Conservation (phyloP, 2,888 invertebrate species). For the Meteorus cinctellus region DNA sequence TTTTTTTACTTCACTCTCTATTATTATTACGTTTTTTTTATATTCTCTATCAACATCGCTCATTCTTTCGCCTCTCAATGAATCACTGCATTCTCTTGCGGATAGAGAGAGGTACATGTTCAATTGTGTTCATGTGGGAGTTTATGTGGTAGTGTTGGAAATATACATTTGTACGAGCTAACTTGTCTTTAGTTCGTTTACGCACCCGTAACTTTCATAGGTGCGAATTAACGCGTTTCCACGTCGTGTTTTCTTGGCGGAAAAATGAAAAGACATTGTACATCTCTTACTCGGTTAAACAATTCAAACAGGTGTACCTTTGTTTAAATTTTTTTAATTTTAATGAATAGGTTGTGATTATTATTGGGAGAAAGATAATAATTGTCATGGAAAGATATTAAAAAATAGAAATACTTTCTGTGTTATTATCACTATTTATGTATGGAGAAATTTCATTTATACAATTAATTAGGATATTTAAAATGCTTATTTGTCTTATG, state of each 20-base stretch:
- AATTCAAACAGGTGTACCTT: constrained; percentile 18
- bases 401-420: not conserved
- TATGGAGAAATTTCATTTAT: not conserved
- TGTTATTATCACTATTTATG: not conserved
- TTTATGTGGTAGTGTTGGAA: not conserved
- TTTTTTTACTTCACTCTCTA: constrained; percentile 13
- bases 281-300: not conserved
- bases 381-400: not conserved
- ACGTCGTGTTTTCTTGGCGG: constrained; percentile 45
- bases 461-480: not conserved
- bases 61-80: constrained; percentile 37
- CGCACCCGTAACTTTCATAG: constrained; percentile 47
- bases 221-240: constrained; percentile 53
- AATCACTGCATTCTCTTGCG: constrained; percentile 29
- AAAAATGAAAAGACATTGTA: constrained; percentile 36
- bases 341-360: not conserved
- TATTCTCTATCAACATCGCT: not conserved
- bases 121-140: not conserved
- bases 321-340: constrained; percentile 15
- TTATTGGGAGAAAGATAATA: not conserved
- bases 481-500: constrained; percentile 24
- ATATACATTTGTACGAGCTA: constrained; percentile 11
- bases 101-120: not conserved
- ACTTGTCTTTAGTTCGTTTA: constrained; percentile 37
- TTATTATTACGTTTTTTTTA: constrained; percentile 14